Percentiles rank a stretch among this genome's conserved stretches.
phyloP scores from a whole-genome alignment of 2,113 vertebrate genomes.

The Oncorhynchus tshawytscha region DNA sequence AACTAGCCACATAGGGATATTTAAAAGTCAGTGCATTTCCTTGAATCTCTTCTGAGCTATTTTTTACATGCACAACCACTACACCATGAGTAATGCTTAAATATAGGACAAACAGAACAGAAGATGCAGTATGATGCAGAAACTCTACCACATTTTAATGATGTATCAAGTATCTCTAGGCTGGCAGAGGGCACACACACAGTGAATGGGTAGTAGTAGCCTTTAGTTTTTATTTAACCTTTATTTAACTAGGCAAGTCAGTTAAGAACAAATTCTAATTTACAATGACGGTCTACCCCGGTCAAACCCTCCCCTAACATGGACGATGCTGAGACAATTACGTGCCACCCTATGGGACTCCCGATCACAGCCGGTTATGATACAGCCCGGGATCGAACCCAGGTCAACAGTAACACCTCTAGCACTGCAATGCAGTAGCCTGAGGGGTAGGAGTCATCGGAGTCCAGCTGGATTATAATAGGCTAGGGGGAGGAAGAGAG shows the following conservation, averaged over 20 bases:
- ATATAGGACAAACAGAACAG: constrained; percentile 49
- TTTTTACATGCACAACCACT: constrained; percentile 63
- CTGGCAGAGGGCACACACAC: too few species aligned
- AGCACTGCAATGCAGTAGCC: not conserved
- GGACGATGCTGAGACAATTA: too few species aligned
- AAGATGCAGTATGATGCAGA: constrained; percentile 40
- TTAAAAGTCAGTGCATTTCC: constrained; percentile 25
- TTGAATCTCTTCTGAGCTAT: constrained; percentile 52
- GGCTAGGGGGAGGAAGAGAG: constrained; percentile 30
- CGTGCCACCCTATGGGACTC: too few species aligned
- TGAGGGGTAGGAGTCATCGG: constrained; percentile 30
- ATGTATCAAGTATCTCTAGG: too few species aligned
- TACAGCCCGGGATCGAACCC: too few species aligned
- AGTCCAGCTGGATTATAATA: constrained; percentile 35
- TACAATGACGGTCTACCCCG: too few species aligned
- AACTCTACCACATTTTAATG: not conserved
- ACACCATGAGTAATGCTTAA: constrained; percentile 51
- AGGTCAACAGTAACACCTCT: too few species aligned
- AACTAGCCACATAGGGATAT: not conserved
- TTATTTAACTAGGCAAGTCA: too few species aligned
- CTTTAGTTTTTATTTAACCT: not conserved
- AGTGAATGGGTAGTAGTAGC: not conserved
- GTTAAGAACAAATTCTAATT: too few species aligned
- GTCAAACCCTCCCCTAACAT: too few species aligned
- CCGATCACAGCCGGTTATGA: too few species aligned